Percentiles rank a stretch among this genome's conserved stretches.
Evolutionary conservation across 2,113 vertebrate genomes (phyloP).

Genomic region (Lonchura striata): DNA sequence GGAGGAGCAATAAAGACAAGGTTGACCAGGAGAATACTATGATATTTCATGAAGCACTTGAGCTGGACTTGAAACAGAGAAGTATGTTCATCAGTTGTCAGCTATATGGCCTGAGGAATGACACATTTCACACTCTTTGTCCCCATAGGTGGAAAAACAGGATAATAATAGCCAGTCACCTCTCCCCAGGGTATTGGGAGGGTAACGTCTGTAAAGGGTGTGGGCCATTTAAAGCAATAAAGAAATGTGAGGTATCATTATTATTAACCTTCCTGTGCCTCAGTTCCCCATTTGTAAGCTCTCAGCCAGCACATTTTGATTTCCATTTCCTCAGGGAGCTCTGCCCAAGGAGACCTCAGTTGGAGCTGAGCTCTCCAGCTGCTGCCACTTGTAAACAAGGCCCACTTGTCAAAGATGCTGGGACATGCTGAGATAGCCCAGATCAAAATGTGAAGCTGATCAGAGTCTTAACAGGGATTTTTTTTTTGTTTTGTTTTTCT

Average conservation of each 20-base stretch:
- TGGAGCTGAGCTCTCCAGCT: neutral
- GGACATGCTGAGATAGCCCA: neutral
- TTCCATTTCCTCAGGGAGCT: neutral
- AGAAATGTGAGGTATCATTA: constrained; percentile 38
- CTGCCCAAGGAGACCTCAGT: neutral
- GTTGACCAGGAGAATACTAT: neutral
- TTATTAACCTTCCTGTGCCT: constrained; percentile 47
- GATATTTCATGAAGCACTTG: neutral
- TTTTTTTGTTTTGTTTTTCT: neutral
- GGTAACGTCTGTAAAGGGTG: constrained; percentile 20
- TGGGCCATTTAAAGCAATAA: constrained; percentile 29
- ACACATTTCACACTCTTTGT: neutral
- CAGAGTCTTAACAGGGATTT: neutral
- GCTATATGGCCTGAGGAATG: neutral
- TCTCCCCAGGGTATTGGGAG: neutral
- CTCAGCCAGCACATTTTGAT: neutral
- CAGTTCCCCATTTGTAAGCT: constrained; percentile 31
- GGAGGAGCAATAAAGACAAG: neutral
- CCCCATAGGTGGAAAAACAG: neutral
- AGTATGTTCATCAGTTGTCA: neutral
- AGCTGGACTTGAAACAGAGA: neutral
- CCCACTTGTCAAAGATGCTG: neutral
- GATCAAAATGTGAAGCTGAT: neutral
- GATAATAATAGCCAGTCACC: neutral
- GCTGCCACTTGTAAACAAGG: neutral